phyloP scores from a whole-genome alignment of 2,888 invertebrate genomes.

The Clitarchus hookeri region DNA sequence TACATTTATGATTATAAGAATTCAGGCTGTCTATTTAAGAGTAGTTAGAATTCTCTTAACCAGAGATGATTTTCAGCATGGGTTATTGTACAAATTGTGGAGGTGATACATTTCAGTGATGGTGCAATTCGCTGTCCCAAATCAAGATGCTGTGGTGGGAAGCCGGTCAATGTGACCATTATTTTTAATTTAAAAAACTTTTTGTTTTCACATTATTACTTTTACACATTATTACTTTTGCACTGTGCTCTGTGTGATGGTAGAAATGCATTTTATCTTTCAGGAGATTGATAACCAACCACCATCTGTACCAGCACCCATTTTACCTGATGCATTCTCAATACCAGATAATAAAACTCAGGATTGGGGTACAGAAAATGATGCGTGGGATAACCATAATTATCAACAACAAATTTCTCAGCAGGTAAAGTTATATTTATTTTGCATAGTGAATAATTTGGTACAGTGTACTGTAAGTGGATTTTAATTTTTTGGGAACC shows the following conservation, averaged over 20 bases:
- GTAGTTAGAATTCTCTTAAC: no score
- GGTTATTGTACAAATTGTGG: no score
- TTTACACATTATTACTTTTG: slow-evolving; percentile 10
- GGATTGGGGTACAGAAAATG: slow-evolving; percentile 31
- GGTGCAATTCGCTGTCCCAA: no score
- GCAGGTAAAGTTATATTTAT: not conserved
- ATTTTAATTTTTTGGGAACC: not conserved
- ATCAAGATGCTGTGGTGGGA: no score
- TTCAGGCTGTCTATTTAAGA: no score
- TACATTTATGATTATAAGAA: no score
- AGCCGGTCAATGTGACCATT: no score
- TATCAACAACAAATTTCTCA: slow-evolving; percentile 38
- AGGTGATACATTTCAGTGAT: no score
- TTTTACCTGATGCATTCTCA: slow-evolving; percentile 44
- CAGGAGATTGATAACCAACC: slow-evolving; percentile 45
- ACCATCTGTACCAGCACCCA: slow-evolving; percentile 49
- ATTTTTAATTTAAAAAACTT: no score
- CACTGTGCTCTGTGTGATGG: no score
- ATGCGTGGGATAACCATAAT: slow-evolving; percentile 34
- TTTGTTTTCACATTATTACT: slow-evolving; percentile 22
- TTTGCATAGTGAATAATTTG: not conserved
- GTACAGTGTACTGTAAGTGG: not conserved
- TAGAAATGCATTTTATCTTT: slow-evolving; percentile 37
- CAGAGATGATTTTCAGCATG: no score
- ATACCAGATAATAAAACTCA: slow-evolving; percentile 30